Evolutionary conservation across 2,888 invertebrate species (phyloP).

Genomic region (Diarsia rubi): DNA sequence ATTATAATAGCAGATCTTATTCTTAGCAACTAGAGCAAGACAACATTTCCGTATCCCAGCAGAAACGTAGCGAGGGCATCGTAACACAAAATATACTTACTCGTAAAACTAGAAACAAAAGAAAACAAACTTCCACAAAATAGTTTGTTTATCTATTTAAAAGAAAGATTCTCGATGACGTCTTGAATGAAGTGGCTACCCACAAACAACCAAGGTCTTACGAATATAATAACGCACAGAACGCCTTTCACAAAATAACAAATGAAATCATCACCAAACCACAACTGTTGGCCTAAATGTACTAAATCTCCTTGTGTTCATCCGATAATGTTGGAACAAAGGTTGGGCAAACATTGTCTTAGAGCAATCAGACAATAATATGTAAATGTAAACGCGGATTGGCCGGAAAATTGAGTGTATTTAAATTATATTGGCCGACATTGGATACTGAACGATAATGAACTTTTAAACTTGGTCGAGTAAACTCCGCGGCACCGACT

Average conservation of each 20-base stretch:
- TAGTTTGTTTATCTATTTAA: constrained; percentile 62
- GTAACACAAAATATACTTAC: constrained; percentile 41
- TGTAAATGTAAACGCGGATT: constrained; percentile 55
- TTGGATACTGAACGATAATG: constrained; percentile 76
- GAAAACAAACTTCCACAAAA: constrained; percentile 51
- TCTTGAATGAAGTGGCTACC: constrained; percentile 59
- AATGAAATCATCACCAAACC: constrained; percentile 72
- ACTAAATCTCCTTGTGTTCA: constrained; percentile 49
- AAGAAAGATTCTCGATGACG: constrained; percentile 60
- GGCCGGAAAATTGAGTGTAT: constrained; percentile 69
- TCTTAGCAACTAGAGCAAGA: constrained; percentile 38
- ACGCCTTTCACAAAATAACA: constrained; percentile 72
- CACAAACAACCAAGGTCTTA: constrained; percentile 68
- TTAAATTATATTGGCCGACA: constrained; percentile 67
- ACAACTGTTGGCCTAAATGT: constrained; percentile 67
- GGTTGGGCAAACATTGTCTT: constrained; percentile 59
- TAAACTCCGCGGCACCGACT: constrained; percentile 55
- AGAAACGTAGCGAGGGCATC: constrained; percentile 22
- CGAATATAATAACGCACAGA: constrained; percentile 64
- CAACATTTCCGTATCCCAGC: constrained; percentile 32
- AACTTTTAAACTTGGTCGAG: constrained; percentile 75
- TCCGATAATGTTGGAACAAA: constrained; percentile 62
- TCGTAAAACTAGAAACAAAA: constrained; percentile 55
- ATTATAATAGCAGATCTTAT: constrained; percentile 30
- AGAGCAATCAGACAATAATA: constrained; percentile 60